phyloP scores from a whole-genome alignment of 1,140 invertebrate species.

The Drosophila bocqueti region DNA sequence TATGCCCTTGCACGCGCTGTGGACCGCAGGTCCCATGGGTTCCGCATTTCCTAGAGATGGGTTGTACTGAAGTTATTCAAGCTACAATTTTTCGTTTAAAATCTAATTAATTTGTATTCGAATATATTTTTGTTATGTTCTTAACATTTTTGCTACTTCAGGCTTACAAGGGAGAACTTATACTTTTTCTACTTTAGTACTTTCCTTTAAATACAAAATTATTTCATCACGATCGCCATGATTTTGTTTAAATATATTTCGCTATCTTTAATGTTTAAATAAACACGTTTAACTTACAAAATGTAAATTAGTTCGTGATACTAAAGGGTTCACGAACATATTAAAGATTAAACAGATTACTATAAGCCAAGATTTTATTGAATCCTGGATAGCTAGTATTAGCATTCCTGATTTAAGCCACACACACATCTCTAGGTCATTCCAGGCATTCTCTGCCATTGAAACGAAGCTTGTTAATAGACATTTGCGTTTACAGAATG shows the following conservation, averaged over 20 bases:
- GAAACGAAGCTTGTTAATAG: slow-evolving; percentile 47
- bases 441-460: slow-evolving; percentile 16
- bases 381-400: background rate
- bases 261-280: too few relatives aligned
- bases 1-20: slow-evolving; percentile 61
- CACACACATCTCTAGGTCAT: slow-evolving; percentile 25
- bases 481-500: slow-evolving; percentile 36
- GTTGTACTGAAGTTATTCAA: background rate
- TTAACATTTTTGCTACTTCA: too few relatives aligned
- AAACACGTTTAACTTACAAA: too few relatives aligned
- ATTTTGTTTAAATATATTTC: too few relatives aligned
- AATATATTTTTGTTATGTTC: too few relatives aligned
- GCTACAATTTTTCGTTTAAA: background rate
- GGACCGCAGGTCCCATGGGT: slow-evolving; percentile 17
- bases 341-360: too few relatives aligned
- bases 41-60: slow-evolving; percentile 19
- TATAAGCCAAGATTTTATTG: background rate
- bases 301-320: too few relatives aligned
- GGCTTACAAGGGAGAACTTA: too few relatives aligned
- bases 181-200: too few relatives aligned
- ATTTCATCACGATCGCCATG: too few relatives aligned
- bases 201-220: too few relatives aligned
- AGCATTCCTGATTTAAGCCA: background rate
- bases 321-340: too few relatives aligned
- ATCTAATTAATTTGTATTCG: background rate